A percentile compares a stretch with the other conserved stretches of the same genome.
Conservation (phyloP, 2,113 vertebrate genomes). For the Axis porcinus region DNA sequence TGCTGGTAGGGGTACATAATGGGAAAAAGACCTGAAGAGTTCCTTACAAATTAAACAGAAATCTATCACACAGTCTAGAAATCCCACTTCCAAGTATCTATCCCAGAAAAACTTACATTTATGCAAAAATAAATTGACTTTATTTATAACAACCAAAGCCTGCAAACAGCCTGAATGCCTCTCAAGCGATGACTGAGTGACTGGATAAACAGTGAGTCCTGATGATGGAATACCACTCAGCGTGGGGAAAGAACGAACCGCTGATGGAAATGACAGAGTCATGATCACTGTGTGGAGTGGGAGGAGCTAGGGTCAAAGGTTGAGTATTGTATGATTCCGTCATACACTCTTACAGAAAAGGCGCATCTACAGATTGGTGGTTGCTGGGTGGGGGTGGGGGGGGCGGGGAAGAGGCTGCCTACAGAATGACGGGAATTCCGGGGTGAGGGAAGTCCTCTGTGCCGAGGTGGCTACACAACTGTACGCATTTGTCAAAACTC, state of each 20-base stretch:
- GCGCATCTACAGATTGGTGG: not conserved
- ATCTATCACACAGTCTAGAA: not conserved
- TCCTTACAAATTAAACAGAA: not conserved
- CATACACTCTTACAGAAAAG: not conserved
- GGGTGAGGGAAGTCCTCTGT: not conserved
- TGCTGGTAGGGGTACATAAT: not conserved
- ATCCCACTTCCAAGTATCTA: not conserved
- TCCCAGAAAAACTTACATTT: not conserved
- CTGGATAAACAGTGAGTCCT: not conserved
- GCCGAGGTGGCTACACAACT: not conserved
- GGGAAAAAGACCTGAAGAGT: not conserved
- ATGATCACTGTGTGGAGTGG: not conserved
- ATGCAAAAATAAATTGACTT: not conserved
- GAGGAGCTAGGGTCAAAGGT: not conserved
- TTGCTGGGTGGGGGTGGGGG: not conserved
- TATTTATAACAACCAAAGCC: not conserved
- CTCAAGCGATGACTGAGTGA: not conserved
- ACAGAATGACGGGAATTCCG: not conserved
- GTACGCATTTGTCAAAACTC: not conserved
- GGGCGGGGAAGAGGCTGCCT: not conserved
- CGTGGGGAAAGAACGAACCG: not conserved
- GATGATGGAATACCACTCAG: not conserved
- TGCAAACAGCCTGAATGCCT: not conserved
- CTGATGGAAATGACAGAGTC: not conserved
- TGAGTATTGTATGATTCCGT: rapidly evolving